phyloP scores from a whole-genome alignment of 2,113 vertebrate genomes.

The Campylomormyrus tamandua region DNA sequence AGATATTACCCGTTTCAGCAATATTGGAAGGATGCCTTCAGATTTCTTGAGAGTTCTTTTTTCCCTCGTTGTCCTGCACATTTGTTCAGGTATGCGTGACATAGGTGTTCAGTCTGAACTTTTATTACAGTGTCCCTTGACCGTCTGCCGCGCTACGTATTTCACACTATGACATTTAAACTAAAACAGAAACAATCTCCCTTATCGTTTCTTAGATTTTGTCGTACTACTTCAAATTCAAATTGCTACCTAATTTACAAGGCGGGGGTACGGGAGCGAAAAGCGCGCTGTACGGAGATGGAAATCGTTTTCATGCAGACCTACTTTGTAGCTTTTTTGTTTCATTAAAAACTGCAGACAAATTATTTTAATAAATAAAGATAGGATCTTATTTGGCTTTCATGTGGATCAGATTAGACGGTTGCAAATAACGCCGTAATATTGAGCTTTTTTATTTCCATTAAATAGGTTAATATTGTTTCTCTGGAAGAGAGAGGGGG shows the following conservation, averaged over 20 bases:
- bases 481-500: not conserved
- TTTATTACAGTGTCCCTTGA: not conserved
- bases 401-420: not conserved
- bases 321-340: not conserved
- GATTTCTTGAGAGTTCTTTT: conserved; percentile 44
- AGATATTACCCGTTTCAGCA: conserved; percentile 27
- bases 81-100: conserved; percentile 52
- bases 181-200: not conserved
- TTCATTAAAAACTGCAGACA: not conserved
- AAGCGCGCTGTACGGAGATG: not conserved
- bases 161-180: not conserved
- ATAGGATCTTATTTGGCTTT: not conserved
- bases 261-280: not conserved
- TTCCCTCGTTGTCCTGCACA: conserved; percentile 46
- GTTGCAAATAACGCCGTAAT: not conserved
- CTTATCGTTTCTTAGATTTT: not conserved
- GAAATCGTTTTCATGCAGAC: not conserved
- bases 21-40: conserved; percentile 52
- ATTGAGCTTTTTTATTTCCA: not conserved
- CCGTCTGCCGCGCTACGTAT: not conserved
- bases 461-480: not conserved
- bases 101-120: not conserved
- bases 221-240: not conserved
- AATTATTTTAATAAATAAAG: not conserved
- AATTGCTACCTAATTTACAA: not conserved